phyloP scores from a whole-genome alignment of 2,888 invertebrate genomes.

The Hirtodrosophila histrioides region DNA sequence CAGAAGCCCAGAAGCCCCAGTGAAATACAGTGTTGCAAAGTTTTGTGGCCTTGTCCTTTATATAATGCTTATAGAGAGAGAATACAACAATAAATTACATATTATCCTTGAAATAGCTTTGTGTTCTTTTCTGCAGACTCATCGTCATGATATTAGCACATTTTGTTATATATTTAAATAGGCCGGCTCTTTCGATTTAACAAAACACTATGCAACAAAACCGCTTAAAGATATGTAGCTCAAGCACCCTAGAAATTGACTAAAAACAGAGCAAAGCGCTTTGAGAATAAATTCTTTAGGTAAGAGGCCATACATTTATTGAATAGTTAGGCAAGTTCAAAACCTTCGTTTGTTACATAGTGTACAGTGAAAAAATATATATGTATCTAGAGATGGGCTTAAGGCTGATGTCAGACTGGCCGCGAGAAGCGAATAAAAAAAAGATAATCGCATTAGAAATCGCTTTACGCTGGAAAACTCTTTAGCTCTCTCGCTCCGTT shows the following conservation, averaged over 20 bases:
- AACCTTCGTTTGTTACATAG: slow-evolving; percentile 21
- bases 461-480: no score
- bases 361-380: slow-evolving; percentile 52
- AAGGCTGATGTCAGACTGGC: slow-evolving; percentile 3
- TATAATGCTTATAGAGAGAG: slow-evolving; percentile 38
- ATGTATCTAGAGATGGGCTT: slow-evolving; percentile 29
- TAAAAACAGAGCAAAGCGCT: slow-evolving; percentile 4
- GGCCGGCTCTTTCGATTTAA: slow-evolving; percentile 11
- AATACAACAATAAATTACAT: slow-evolving; percentile 43
- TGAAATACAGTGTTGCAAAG: slow-evolving; percentile 31
- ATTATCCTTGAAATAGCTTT: slow-evolving; percentile 39
- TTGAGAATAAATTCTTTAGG: neutral
- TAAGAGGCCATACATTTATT: no score
- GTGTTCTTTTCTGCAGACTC: slow-evolving; percentile 31
- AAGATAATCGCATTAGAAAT: neutral
- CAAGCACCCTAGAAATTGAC: slow-evolving; percentile 24
- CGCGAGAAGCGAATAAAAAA: neutral
- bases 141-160: slow-evolving; percentile 33
- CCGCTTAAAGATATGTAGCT: slow-evolving; percentile 10
- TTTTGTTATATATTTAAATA: slow-evolving; percentile 24
- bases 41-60: slow-evolving; percentile 52
- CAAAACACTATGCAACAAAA: slow-evolving; percentile 29
- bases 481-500: neutral
- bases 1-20: neutral
- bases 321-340: slow-evolving; percentile 22